These are phyloP conservation scores for Procavia capensis DNA, from an alignment of 2,113 vertebrate genomes.

Conservation along the genomic window DNA sequence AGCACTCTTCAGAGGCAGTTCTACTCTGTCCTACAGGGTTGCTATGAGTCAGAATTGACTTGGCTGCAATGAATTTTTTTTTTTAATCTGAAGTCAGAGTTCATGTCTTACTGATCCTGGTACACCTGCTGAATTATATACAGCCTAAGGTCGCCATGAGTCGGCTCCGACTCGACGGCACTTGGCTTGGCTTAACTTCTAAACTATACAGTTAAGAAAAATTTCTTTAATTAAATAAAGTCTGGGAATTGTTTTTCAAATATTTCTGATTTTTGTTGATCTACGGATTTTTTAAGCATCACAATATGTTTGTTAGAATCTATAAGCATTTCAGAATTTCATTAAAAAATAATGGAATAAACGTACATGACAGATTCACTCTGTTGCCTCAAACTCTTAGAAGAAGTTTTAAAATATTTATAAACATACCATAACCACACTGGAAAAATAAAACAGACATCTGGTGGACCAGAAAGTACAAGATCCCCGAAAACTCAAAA, in stretches of 20 bases:
- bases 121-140: background rate
- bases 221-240: background rate
- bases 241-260: background rate
- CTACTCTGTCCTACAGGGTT: too few relatives aligned
- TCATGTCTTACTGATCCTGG: background rate
- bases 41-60: too few relatives aligned
- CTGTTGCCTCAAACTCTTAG: background rate
- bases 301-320: background rate
- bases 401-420: background rate
- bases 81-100: background rate
- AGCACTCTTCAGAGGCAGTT: too few relatives aligned
- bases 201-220: background rate
- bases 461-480: background rate
- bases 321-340: background rate
- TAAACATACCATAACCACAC: background rate
- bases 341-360: background rate
- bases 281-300: background rate
- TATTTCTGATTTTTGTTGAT: background rate
- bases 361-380: too few relatives aligned
- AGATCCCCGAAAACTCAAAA: background rate
- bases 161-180: too few relatives aligned
- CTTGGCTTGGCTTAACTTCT: too few relatives aligned
- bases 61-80: too few relatives aligned
- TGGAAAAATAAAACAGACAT: background rate
- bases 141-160: too few relatives aligned